Evolutionary conservation across 2,113 vertebrate species (phyloP), one percentile per base, ranked within the genome.

Genomic region (Agelaius tricolor): DNA sequence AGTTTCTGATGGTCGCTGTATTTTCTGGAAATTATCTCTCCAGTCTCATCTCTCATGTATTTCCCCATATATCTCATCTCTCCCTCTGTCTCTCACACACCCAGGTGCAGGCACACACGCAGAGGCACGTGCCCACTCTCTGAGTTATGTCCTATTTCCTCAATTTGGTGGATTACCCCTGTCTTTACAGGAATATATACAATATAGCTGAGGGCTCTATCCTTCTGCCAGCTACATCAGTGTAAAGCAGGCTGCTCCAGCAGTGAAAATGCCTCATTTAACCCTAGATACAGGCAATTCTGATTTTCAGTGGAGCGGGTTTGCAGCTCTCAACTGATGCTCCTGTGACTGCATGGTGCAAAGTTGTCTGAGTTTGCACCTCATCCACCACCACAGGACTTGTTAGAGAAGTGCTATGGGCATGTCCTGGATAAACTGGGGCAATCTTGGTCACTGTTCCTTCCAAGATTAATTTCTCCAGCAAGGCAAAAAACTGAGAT

Each of bases 21-120:
- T 63, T 94, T 94, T 28, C 52, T 94, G 91, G 67, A 94, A 94
- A 90, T 92, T 74, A 54, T 95, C 84, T 74, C 77, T 84, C 14
- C 51, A 35, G 74, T 74, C 68, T 88, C 84, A 90, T 86, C 75
- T 94, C 83, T 95, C 63, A 30, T 76, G 59, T 35, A 4, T 94
- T 90, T 95, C 93, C 94, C 16, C 3, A 82, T 76, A 44, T 21
- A 91, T 79, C 91, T 88, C 78, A 86, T 66, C 90, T 84, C 83
- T 73, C 43, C 58, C 61, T 62, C 52, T 35, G 73, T 83, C 80
- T 92, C 80, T 89, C 89, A n/a, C 69, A 21, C 65, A 88, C 59
- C 41, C 87, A 93, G 86, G 85, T 91, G 11, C 8, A 13, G 1
- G 4, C 52, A 35, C 19, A 15, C 33, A 81, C 31, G 6, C 24